These are phyloP conservation scores for Dromius quadrimaculatus DNA, from an alignment of 2,888 invertebrate species.

Conservation along the genomic window DNA sequence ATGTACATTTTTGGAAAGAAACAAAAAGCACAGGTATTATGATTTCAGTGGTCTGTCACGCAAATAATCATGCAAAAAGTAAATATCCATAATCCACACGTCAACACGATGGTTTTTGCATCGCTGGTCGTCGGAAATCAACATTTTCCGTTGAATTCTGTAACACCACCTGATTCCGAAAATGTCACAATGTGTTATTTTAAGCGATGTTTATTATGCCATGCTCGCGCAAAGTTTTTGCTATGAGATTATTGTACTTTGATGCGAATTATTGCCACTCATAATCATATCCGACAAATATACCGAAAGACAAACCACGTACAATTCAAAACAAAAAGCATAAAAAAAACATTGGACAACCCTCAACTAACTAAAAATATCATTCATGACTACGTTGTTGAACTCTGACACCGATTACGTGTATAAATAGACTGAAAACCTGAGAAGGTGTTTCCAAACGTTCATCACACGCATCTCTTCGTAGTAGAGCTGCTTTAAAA, in stretches of 20 bases:
- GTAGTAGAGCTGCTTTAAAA: not conserved
- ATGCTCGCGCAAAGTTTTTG: not conserved
- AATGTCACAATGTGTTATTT: constrained; percentile 28
- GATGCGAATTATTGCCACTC: too few relatives aligned
- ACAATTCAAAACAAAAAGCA: too few relatives aligned
- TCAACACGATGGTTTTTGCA: constrained; percentile 29
- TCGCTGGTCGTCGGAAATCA: constrained; percentile 7
- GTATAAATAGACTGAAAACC: not conserved
- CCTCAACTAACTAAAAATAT: too few relatives aligned
- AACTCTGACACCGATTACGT: not conserved
- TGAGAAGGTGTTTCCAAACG: constrained; percentile 1
- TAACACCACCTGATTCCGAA: constrained; percentile 11
- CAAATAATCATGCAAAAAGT: constrained; percentile 30
- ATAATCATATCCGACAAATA: too few relatives aligned
- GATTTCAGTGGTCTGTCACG: constrained; percentile 11
- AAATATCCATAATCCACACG: constrained; percentile 26
- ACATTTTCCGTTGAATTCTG: constrained; percentile 11
- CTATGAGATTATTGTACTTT: too few relatives aligned
- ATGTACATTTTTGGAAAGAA: too few relatives aligned
- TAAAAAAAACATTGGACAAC: not conserved
- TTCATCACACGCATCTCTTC: not conserved
- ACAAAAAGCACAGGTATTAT: too few relatives aligned
- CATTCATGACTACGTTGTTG: not conserved
- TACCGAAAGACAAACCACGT: too few relatives aligned
- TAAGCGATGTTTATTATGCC: constrained; percentile 23